Base-by-base conservation (phyloP, 2,888 invertebrate genomes). In the Tiphia femorata region DNA sequence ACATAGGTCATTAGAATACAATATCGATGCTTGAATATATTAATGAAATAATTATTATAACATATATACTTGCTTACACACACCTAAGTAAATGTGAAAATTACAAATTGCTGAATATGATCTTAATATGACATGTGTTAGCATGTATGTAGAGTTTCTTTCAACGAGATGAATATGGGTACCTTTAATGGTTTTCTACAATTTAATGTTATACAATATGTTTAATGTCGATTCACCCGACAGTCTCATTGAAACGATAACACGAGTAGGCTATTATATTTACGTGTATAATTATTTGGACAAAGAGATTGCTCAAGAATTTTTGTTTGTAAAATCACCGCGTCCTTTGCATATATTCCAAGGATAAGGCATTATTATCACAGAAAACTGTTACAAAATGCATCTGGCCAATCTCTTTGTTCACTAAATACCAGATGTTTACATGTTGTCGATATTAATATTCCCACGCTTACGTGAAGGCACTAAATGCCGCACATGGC, bases 391-490 rank as follows among this genome's bases (percentile, higher is more conserved):
- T n/a, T n/a, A n/a, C n/a, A n/a, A n/a, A n/a, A n/a, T n/a, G n/a
- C n/a, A n/a, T n/a, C n/a, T n/a, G n/a, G 16, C n/a, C 50, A 55
- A 75, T 77, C 72, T 76, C 75, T 78, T 76, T 81, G 78, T 80
- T 72, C 79, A 77, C 57, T 49, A 51, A 53, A 66, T 72, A 53
- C 46, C 73, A 76, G 63, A 77, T 80, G 77, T 82, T 76, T 82
- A 79, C 78, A 78, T 83, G 83, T 82, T 83, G 82, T 82, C 83
- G 78, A 80, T 83, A 83, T 83, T 59, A 81, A 80, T 76, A 82
- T 78, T 78, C 76, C 81, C 83, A 83, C 83, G 83, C 83, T 83
- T 83, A 83, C 80, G 83, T 83, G 79, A 82, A 76, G 83, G 82
- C 83, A 83, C 83, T 79, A 77, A 73, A 81, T 81, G 83, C 83